A percentile compares a stretch with the other conserved stretches of the same genome.
These are phyloP conservation scores for Euura saliciscinereae DNA, from an alignment of 1,140 invertebrate species.

Conservation along the genomic window DNA sequence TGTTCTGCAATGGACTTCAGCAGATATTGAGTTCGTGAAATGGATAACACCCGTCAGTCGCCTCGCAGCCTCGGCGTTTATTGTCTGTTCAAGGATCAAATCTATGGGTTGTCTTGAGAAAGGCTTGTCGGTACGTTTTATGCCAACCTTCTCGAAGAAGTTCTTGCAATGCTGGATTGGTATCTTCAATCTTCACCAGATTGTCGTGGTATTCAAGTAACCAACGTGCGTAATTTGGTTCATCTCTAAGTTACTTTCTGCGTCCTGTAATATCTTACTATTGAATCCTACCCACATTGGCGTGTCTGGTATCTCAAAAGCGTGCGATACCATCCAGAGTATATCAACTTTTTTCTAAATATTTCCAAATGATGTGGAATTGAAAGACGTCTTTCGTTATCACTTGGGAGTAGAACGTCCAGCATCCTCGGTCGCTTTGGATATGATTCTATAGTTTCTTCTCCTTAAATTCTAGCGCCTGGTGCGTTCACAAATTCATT, in stretches of 20 bases:
- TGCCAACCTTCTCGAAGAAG: conserved; percentile 25
- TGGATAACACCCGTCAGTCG: no score
- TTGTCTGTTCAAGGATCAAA: conserved; percentile 36
- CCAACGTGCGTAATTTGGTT: conserved; percentile 41
- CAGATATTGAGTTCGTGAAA: conserved; percentile 37
- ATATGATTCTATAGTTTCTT: conserved; percentile 24
- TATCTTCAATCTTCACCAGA: conserved; percentile 29
- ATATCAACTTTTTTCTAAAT: no score
- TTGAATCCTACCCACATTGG: conserved; percentile 34
- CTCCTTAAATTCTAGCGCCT: no score
- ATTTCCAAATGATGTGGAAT: no score
- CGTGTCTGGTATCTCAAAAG: conserved; percentile 19
- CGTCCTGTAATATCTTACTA: conserved; percentile 28
- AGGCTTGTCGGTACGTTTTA: conserved; percentile 32
- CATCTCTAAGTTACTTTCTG: conserved; percentile 50
- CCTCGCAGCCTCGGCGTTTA: no score
- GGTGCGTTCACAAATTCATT: no score
- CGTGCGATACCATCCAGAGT: conserved; percentile 20
- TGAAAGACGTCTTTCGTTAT: not conserved
- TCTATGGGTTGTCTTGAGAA: conserved; percentile 37
- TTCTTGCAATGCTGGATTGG: conserved; percentile 31
- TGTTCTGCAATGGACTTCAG: no score
- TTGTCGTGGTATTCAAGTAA: conserved; percentile 34
- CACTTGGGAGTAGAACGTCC: conserved; percentile 12
- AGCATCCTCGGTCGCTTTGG: conserved; percentile 23